These are phyloP conservation scores for Cotesia glomerata DNA, from an alignment of 1,140 invertebrate genomes.

Conservation along the genomic window DNA sequence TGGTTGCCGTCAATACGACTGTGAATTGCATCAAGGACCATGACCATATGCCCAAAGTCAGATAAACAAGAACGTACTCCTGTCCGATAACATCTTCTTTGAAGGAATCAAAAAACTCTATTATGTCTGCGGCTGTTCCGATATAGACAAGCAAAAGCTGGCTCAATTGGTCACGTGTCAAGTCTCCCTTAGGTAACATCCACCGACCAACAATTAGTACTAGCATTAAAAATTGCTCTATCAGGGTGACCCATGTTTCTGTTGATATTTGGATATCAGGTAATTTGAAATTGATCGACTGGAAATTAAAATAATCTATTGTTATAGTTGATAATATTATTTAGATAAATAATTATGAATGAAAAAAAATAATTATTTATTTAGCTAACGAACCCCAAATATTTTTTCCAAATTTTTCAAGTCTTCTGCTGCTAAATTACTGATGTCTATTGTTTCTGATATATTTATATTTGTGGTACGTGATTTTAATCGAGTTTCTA, in stretches of 20 bases:
- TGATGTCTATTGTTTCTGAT: slow-evolving; percentile 58
- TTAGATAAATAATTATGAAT: background rate
- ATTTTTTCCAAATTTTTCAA: slow-evolving; percentile 66
- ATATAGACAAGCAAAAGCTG: slow-evolving; percentile 88
- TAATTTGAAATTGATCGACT: slow-evolving; percentile 64
- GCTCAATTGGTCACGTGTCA: slow-evolving; percentile 88
- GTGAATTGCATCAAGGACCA: slow-evolving; percentile 91
- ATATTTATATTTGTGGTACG: slow-evolving; percentile 65
- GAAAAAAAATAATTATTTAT: background rate
- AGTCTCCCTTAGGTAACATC: slow-evolving; percentile 87
- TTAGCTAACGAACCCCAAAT: slow-evolving; percentile 59
- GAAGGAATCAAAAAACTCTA: slow-evolving; percentile 96
- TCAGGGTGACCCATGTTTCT: slow-evolving; percentile 83
- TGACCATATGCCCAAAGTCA: slow-evolving; percentile 85
- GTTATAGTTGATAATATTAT: background rate
- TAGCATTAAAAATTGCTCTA: slow-evolving; percentile 89
- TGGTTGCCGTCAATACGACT: slow-evolving; percentile 86
- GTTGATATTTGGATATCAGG: slow-evolving; percentile 72
- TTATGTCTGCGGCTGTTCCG: slow-evolving; percentile 91
- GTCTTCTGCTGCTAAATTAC: slow-evolving; percentile 60
- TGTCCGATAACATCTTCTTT: slow-evolving; percentile 81
- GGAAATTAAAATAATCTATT: slow-evolving; percentile 23
- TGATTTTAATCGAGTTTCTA: slow-evolving; percentile 69
- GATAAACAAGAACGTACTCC: slow-evolving; percentile 75
- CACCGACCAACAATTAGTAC: slow-evolving; percentile 87